Base-by-base conservation (phyloP, 2,113 vertebrate genomes). In the Anser cygnoides region DNA sequence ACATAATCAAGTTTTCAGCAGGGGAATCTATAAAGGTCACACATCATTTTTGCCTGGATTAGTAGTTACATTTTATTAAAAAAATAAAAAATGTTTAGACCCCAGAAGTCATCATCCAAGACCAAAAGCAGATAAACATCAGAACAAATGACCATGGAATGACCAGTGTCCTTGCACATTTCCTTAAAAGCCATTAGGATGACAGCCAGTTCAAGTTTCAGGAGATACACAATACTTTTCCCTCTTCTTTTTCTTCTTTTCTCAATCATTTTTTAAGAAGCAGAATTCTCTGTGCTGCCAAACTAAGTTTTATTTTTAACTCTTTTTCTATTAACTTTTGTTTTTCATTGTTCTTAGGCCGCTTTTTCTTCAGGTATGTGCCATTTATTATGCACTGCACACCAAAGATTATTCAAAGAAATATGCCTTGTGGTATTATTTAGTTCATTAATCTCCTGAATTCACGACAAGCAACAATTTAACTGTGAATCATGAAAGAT, bases 1-100 rank as follows among this genome's bases (percentile, higher is more conserved):
- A n/a, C 0, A 0, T 12, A 85, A 49, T 1, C 9, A 46, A 20
- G n/a, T 41, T 84, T 73, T 65, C 59, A 4, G 1, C 0, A 63
- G 26, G 28, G 80, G 12, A 83, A 49, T 17, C 54, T 26, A 37
- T 37, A 80, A 29, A 13, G 11, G 28, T 11, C 39, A 18, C 44
- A 55, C 31, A 58, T 5, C 25, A 29, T 5, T 66, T 54, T 59
- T 77, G 20, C 41, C 52, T 86, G 50, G 68, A 70, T 41, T 13
- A 77, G 9, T 10, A 93, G 25, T 59, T 67, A 20, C 2, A 68
- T 5, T 67, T 75, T 4, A 19, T 71, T 77, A 22, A 70, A 73
- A 80, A 14, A 43, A 26, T 35, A n/a, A 5, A 39, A 44, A 1
- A 1, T 0, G 37, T 52, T 39, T 44, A 39, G 16, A 3, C 11